Evolutionary conservation across 2,113 vertebrate species (phyloP), one percentile per base, ranked within the genome.

Genomic region (Actinemys pallida): DNA sequence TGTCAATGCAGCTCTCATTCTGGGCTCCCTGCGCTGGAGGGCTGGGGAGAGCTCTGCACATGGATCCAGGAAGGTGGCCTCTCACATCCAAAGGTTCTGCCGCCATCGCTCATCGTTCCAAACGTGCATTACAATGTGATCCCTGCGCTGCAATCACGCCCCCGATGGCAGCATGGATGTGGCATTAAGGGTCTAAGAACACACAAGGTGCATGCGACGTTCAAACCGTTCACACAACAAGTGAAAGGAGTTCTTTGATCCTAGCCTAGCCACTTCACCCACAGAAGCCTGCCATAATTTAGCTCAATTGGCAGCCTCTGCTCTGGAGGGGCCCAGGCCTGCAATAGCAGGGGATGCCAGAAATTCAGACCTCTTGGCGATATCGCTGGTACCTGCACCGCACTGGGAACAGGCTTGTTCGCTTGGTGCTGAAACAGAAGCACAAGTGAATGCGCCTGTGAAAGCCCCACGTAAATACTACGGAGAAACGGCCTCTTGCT

Each of bases 371-470:
- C 84, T 86, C 39, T 83, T 39, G 49, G 53, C 35, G 13, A 86
- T 6, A 31, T 52, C 78, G 35, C 14, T 5, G 1, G 84, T 29
- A 5, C 6, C 10, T n/a, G 47, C n/a, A 16, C 49, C 10, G 4
- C 6, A 53, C 53, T n/a, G 0, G 0, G 47, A 56, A n/a, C 14
- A 57, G 20, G 3, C n/a, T 69, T 54, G 2, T 4, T 80, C 54
- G 80, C 72, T 76, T 49, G 16, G 49, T 11, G 50, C 84, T 42
- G 83, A 42, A 27, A 80, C 56, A 47, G 47, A 9, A 2, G 0
- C 22, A 13, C 57, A 24, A 35, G 83, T 59, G n/a, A 25, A 80
- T 27, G 52, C 42, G 22, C 29, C 62, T 25, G 22, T 47, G 31
- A 89, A 72, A 14, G 31, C 39, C 78, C 84, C 29, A 25, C 27